Base-by-base conservation (phyloP, 2,888 invertebrate species). In the Melieria crassipennis region DNA sequence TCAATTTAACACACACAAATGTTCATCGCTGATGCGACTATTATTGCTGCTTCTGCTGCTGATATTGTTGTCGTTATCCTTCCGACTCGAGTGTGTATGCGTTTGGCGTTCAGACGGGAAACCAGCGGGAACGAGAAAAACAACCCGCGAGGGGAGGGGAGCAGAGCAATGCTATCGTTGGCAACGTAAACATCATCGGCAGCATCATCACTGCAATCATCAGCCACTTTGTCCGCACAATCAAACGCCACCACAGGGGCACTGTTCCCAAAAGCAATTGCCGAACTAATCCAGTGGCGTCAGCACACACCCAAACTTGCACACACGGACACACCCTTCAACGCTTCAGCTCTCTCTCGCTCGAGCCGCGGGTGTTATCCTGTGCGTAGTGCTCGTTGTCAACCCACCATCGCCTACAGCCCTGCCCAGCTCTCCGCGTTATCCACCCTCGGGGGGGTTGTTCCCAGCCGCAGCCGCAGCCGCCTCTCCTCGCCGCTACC, bases 221-320 rank as follows among this genome's bases (percentile, higher is more conserved):
- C 30, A 10, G n/a, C 13, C 42, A 30, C 30, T 30, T 30, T 30
- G 30, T 30, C 30, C 30, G 30, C 30, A 30, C 30, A 30, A 30
- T 30, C 30, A 30, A 30, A 30, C 30, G 2, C 30, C 30, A 30
- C 30, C 58, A 62, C 11, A 6, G 45, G 7, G 73, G 70, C 69
- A 73, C 77, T 77, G 81, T 80, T 77, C 82, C 80, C 80, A 82
- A 78, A 73, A 81, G 80, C 80, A 82, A 80, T 82, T 81, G 80
- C 79, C 80, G 78, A 74, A 77, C 79, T 82, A 81, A 81, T 81
- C 80, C 82, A 62, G 70, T 69, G 66, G 68, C 71, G 45, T 58
- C 70, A 64, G 74, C 76, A 63, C 30, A 69, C 75, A 75, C 70
- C n/a, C n/a, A n/a, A n/a, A n/a, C n/a, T n/a, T n/a, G 74, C 76